Conservation (phyloP, 2,797 vertebrate genomes). For the Sternotherus odoratus region DNA sequence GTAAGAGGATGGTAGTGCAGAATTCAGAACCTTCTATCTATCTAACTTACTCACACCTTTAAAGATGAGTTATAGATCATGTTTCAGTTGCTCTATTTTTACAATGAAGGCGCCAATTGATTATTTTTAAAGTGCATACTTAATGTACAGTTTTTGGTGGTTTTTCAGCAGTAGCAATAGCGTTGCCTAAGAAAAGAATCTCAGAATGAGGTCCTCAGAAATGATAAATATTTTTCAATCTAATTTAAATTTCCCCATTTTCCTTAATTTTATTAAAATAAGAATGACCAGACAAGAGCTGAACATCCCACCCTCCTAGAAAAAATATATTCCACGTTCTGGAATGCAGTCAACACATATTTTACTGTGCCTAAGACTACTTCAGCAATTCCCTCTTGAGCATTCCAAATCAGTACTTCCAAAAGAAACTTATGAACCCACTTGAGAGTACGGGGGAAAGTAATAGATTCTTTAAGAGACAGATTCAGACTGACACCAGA, state of each 20-base stretch:
- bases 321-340: neutral
- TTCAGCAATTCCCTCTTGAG: slow-evolving; percentile 8
- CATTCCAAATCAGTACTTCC: neutral
- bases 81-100: slow-evolving; percentile 13
- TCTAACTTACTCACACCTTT: neutral
- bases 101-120: slow-evolving; percentile 8
- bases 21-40: neutral
- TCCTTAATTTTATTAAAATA: slow-evolving; percentile 21
- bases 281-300: neutral
- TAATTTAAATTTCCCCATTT: neutral
- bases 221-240: neutral
- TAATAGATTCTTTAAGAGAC: neutral
- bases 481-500: neutral
- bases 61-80: neutral
- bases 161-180: neutral
- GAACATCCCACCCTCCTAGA: neutral
- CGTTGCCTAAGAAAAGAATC: neutral
- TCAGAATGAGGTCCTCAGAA: neutral
- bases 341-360: neutral
- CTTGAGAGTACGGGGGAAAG: neutral
- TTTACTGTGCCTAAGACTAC: neutral
- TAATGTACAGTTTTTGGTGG: no score
- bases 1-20: neutral
- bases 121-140: slow-evolving; percentile 1
- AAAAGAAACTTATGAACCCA: neutral